Evolutionary conservation across 2,888 invertebrate species (phyloP), one percentile per base, ranked within the genome.

Genomic region (Pseudococcus jackbeardsleyi): DNA sequence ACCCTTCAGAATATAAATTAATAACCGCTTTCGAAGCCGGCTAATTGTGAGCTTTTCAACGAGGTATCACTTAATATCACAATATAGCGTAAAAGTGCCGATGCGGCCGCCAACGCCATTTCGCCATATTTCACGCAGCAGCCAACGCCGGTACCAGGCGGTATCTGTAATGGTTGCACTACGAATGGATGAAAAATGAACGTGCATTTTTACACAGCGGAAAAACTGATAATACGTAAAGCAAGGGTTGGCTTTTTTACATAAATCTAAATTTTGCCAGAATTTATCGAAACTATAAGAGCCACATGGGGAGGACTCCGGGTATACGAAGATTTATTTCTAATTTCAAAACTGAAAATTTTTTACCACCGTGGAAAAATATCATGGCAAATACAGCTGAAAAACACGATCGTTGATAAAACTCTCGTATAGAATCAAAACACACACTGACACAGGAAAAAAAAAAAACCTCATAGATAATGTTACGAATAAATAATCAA

Each of bases 41-140:
- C 77, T 77, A 77, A 77, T 77, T 77, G 39, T 42, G 77, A 77
- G 77, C 77, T 77, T 77, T 77, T 77, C 77, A 77, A 77, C 77
- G 77, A 77, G 77, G 42, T 77, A 77, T 77, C 77, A 77, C 77
- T 77, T 77, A 77, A 77, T 77, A 77, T 77, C 77, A 39, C 77
- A 77, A 42, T 77, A n/a, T n/a, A 77, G 77, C 77, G 77, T 77
- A 77, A 77, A 77, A 77, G 77, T 77, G n/a, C 26, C 26, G 64
- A n/a, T 50, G 17, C 26, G 26, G 26, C 26, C 26, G 26, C 26
- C 26, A 33, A 33, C 26, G 26, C 54, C 68, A 68, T 68, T 68
- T 68, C 42, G 77, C 77, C 42, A 77, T 77, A 77, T 77, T 77
- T 77, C n/a, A 77, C 72, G 9, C 54, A 54, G 42, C 17, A 12